Conservation (phyloP, 2,113 vertebrate species). For the Hiodon alosoides region DNA sequence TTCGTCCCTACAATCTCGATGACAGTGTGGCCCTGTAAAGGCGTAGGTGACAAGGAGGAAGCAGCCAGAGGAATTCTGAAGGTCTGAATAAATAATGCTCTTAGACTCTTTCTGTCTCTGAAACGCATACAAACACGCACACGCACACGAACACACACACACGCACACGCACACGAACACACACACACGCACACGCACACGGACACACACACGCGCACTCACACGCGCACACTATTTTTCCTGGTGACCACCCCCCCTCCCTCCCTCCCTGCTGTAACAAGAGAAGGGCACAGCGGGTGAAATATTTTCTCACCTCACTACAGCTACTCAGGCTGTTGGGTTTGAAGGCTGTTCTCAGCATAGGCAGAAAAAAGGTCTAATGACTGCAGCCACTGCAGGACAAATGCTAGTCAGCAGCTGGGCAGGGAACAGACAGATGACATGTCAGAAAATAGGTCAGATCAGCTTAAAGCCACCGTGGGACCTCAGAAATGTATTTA, state of each 20-base stretch:
- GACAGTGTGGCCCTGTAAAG: too few species aligned
- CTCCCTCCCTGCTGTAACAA: not conserved
- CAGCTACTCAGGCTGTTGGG: constrained; percentile 25
- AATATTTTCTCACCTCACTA: constrained; percentile 30
- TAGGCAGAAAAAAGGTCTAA: constrained; percentile 29
- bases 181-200: not conserved
- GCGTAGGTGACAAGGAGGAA: too few species aligned
- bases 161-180: not conserved
- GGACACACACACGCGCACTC: not conserved
- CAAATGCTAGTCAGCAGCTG: constrained; percentile 17
- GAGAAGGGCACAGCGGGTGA: constrained; percentile 12
- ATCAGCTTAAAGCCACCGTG: not conserved
- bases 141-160: not conserved
- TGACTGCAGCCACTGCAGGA: constrained; percentile 24
- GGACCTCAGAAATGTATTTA: not conserved
- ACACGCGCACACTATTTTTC: not conserved
- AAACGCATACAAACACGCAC: too few species aligned
- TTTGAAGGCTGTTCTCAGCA: constrained; percentile 28
- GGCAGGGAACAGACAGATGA: constrained; percentile 14
- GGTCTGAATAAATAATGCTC: too few species aligned
- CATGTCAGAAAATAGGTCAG: constrained; percentile 20
- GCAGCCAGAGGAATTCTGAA: too few species aligned
- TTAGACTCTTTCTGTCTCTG: too few species aligned
- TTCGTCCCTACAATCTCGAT: too few species aligned
- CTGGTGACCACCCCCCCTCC: not conserved